phyloP scores from a whole-genome alignment of 2,888 invertebrate species.

The Metalampra italica region DNA sequence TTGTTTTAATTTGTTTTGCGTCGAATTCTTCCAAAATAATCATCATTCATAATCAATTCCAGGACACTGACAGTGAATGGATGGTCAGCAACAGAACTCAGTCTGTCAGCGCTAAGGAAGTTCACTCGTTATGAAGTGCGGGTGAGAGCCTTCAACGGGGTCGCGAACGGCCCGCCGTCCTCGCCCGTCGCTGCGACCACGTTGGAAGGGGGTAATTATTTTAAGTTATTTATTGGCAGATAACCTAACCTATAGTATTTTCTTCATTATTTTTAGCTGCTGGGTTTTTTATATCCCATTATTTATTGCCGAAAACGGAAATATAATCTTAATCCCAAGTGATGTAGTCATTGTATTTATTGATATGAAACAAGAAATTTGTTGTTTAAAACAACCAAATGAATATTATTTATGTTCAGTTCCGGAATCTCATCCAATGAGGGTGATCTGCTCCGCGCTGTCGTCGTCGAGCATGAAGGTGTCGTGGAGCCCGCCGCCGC shows the following conservation, averaged over 20 bases:
- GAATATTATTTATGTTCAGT: slow-evolving; percentile 51
- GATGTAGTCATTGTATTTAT: too few relatives aligned
- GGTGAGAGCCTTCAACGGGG: slow-evolving; percentile 88
- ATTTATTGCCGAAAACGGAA: too few relatives aligned
- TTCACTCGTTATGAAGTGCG: slow-evolving; percentile 89
- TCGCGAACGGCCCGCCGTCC: slow-evolving; percentile 87
- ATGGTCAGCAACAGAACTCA: slow-evolving; percentile 82
- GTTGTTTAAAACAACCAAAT: too few relatives aligned
- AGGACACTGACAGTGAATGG: slow-evolving; percentile 81
- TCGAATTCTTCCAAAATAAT: too few relatives aligned
- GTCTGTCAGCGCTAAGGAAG: slow-evolving; percentile 82
- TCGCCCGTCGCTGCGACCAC: slow-evolving; percentile 83
- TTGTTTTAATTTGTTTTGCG: too few relatives aligned
- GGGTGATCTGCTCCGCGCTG: slow-evolving; percentile 82
- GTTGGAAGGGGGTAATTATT: slow-evolving; percentile 81
- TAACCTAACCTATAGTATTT: too few relatives aligned
- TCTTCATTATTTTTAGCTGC: too few relatives aligned
- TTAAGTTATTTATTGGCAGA: too few relatives aligned
- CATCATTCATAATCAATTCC: too few relatives aligned
- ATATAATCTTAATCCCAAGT: too few relatives aligned
- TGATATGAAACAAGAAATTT: too few relatives aligned
- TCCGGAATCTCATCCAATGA: slow-evolving; percentile 83
- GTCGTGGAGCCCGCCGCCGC: slow-evolving; percentile 83
- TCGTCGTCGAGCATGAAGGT: slow-evolving; percentile 86
- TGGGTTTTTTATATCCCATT: too few relatives aligned